Conservation (phyloP, 2,888 invertebrate genomes). For the Cosmia trapezina region DNA sequence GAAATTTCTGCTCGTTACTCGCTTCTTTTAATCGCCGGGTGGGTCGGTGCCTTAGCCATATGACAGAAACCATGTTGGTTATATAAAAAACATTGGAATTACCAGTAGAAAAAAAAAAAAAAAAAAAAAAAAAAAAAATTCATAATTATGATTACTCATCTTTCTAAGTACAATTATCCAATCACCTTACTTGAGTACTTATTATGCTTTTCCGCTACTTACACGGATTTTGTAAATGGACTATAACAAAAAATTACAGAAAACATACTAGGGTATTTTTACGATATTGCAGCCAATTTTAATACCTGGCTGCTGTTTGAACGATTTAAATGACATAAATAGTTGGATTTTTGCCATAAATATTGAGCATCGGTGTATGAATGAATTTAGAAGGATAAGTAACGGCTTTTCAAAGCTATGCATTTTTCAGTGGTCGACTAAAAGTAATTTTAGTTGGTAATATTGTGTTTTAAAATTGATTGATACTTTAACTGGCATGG, state of each 20-base stretch:
- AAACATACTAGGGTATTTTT: background rate
- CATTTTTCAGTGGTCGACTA: conserved; percentile 5
- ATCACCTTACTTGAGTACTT: background rate
- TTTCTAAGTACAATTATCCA: background rate
- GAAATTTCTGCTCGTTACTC: no score
- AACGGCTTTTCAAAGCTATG: no score
- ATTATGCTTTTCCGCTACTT: background rate
- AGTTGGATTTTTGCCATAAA: conserved; percentile 19
- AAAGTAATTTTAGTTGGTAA: background rate
- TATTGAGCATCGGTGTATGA: conserved; percentile 7
- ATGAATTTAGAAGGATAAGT: conserved; percentile 5
- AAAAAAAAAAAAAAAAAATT: no score
- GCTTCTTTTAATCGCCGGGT: no score
- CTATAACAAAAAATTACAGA: background rate
- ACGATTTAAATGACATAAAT: conserved; percentile 10
- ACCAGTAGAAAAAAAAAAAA: no score
- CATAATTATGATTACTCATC: background rate
- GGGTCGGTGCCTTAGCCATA: no score
- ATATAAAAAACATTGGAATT: no score
- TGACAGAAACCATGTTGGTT: background rate
- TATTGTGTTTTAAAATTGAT: conserved; percentile 3
- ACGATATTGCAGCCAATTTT: conserved; percentile 14
- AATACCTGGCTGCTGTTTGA: conserved; percentile 1
- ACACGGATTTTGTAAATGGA: background rate
- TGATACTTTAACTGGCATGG: no score